Percentiles rank a stretch among this genome's conserved stretches.
These are phyloP conservation scores for Drosophila subpulchrella DNA, from an alignment of 1,140 invertebrate species.

Conservation along the genomic window DNA sequence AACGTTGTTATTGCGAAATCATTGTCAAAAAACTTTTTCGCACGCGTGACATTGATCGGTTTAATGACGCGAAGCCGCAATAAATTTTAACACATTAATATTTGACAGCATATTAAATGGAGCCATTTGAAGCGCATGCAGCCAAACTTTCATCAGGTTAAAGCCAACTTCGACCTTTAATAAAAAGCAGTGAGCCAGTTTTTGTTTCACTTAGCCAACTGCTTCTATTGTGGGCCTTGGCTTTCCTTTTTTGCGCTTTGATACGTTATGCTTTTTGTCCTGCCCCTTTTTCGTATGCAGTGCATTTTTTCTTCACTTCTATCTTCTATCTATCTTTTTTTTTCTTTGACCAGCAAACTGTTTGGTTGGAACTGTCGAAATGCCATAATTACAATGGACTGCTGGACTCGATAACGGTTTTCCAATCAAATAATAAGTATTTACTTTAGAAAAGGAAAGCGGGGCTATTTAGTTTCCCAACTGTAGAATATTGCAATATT, in stretches of 20 bases:
- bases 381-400: slow-evolving; percentile 27
- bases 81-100: slow-evolving; percentile 38
- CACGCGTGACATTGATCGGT: slow-evolving; percentile 38
- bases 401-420: neutral
- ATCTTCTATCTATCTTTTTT: neutral
- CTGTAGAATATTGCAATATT: too few relatives aligned
- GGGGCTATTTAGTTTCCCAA: neutral
- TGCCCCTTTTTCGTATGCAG: slow-evolving; percentile 38
- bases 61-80: slow-evolving; percentile 51
- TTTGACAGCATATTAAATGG: slow-evolving; percentile 14
- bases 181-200: slow-evolving; percentile 10
- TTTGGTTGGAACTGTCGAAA: slow-evolving; percentile 1
- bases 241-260: slow-evolving; percentile 29
- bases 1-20: slow-evolving; percentile 6
- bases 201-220: slow-evolving; percentile 6
- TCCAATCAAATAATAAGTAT: slow-evolving; percentile 3
- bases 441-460: slow-evolving; percentile 10
- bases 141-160: slow-evolving; percentile 1
- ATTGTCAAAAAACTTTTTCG: slow-evolving; percentile 15
- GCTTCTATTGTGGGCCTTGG: slow-evolving; percentile 11
- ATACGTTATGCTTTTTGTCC: slow-evolving; percentile 51
- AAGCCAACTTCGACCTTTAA: neutral
- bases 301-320: slow-evolving; percentile 4
- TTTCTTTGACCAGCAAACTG: neutral
- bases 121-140: neutral